Conservation (phyloP, 2,888 invertebrate genomes). For the Lycaena phlaeas region DNA sequence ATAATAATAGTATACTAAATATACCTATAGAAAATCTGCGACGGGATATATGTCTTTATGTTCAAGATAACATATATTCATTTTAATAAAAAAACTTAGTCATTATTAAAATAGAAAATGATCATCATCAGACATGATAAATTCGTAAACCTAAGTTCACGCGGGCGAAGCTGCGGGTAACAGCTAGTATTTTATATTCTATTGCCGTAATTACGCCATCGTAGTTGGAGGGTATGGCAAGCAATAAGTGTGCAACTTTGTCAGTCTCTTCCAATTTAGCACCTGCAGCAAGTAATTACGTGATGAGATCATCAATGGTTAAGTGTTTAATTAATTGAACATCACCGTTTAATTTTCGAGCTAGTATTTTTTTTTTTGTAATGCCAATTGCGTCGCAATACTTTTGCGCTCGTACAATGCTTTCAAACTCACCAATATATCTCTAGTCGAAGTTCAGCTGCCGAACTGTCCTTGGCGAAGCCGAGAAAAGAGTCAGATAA, state of each 20-base stretch:
- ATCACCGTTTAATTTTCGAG: background rate
- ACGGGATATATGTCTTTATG: too few relatives aligned
- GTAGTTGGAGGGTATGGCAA: background rate
- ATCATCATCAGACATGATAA: too few relatives aligned
- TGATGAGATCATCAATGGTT: background rate
- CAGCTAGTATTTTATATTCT: too few relatives aligned
- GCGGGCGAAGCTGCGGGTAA: too few relatives aligned
- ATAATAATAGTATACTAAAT: too few relatives aligned
- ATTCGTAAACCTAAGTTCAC: too few relatives aligned
- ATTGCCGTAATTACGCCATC: too few relatives aligned
- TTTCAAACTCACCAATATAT: background rate
- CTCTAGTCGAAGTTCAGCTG: conserved; percentile 7
- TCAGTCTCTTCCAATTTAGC: background rate
- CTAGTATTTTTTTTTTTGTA: background rate
- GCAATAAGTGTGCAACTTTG: background rate
- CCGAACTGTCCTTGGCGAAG: conserved; percentile 12
- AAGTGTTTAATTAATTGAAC: background rate
- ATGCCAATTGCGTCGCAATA: background rate
- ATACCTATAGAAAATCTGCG: too few relatives aligned
- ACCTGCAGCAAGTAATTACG: background rate
- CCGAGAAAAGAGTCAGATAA: conserved; percentile 11
- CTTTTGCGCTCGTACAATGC: background rate
- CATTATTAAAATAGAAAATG: too few relatives aligned
- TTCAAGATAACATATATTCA: too few relatives aligned
- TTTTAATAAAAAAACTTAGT: too few relatives aligned